Percentiles rank a stretch among this genome's conserved stretches.
Conservation (phyloP, 1,140 invertebrate species). For the Cryptotermes secundus region DNA sequence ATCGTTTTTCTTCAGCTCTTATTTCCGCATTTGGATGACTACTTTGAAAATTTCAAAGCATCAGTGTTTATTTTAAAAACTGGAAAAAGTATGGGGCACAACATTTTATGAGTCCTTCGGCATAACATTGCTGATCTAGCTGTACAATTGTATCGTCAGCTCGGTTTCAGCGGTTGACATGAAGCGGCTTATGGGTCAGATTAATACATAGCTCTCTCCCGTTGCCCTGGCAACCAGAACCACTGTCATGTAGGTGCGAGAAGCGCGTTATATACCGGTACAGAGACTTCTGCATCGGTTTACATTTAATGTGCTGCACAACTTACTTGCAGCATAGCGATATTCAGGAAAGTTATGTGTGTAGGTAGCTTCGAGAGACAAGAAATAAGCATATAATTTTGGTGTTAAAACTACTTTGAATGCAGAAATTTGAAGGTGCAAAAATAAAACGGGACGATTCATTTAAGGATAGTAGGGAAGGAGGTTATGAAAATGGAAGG, state of each 20-base stretch:
- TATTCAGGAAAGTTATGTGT: no score
- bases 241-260: background rate
- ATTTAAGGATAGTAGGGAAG: no score
- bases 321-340: no score
- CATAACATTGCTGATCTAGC: background rate
- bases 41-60: background rate
- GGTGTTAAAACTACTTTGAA: no score
- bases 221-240: background rate
- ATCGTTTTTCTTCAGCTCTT: no score
- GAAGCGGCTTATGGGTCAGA: background rate
- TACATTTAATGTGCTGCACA: no score
- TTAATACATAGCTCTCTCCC: background rate
- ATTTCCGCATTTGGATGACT: background rate
- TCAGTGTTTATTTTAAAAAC: background rate
- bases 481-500: no score
- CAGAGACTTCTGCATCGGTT: no score
- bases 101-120: background rate
- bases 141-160: background rate
- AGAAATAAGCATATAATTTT: no score
- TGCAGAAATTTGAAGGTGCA: no score
- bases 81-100: background rate
- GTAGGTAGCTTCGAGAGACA: no score
- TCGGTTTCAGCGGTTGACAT: background rate
- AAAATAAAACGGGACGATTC: no score
- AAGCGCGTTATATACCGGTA: background rate